A percentile compares a stretch with the other conserved stretches of the same genome.
phyloP scores from a whole-genome alignment of 2,797 vertebrate genomes.

The Danionella dracula region DNA sequence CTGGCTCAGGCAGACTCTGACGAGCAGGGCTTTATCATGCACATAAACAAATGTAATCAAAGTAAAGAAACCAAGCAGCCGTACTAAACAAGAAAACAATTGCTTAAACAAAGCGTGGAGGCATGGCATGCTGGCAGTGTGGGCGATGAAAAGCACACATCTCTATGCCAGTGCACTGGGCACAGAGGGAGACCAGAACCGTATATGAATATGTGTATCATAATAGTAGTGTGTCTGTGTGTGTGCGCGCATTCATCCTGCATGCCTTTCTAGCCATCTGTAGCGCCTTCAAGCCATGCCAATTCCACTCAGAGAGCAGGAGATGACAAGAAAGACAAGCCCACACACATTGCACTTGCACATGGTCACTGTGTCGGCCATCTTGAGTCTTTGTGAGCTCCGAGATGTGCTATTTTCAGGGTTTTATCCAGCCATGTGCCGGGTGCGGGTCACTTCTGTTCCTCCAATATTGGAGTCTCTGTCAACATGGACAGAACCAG shows the following conservation, averaged over 20 bases:
- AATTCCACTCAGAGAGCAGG: constrained; percentile 13
- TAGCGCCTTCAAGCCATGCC: constrained; percentile 17
- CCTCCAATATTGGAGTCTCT: constrained; percentile 30
- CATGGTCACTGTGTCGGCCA: constrained; percentile 12
- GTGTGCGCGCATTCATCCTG: background rate
- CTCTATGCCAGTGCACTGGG: constrained; percentile 10
- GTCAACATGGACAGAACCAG: background rate
- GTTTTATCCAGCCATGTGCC: background rate
- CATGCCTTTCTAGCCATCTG: constrained; percentile 27
- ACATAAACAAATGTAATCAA: constrained; percentile 15
- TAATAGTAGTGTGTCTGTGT: constrained; percentile 3
- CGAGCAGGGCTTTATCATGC: background rate
- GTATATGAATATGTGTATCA: background rate
- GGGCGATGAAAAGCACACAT: constrained; percentile 1
- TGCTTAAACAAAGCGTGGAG: constrained; percentile 12
- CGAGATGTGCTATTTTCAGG: background rate
- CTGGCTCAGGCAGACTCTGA: background rate
- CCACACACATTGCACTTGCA: constrained; percentile 25
- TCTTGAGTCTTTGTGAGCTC: constrained; percentile 10
- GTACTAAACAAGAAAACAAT: constrained; percentile 7
- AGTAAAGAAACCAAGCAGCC: background rate
- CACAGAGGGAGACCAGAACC: background rate
- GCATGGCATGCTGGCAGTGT: constrained; percentile 31
- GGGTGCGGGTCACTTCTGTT: constrained; percentile 3
- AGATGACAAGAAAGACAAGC: constrained; percentile 20